Evolutionary conservation across 2,797 vertebrate genomes (phyloP).

Genomic region (Rhodeus uyekii): DNA sequence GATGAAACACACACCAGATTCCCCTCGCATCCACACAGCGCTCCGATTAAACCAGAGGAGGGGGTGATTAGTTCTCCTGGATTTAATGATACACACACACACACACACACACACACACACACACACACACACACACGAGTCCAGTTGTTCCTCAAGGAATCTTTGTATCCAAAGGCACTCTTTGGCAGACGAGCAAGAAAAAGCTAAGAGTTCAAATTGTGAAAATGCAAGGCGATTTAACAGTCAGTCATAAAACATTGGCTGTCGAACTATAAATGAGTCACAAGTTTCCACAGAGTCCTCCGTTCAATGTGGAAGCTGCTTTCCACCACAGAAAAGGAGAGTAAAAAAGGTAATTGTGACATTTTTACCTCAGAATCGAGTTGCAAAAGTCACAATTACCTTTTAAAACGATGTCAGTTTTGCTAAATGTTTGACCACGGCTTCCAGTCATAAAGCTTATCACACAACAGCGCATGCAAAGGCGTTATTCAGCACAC

Average conservation of each 20-base stretch:
- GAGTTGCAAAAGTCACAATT: too few relatives aligned
- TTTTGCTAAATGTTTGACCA: slow-evolving; percentile 30
- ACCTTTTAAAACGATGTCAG: too few relatives aligned
- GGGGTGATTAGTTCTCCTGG: slow-evolving; percentile 16
- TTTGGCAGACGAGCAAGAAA: slow-evolving; percentile 38
- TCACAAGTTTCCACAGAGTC: slow-evolving; percentile 31
- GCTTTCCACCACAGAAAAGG: too few relatives aligned
- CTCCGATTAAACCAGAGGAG: not conserved
- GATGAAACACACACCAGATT: slow-evolving; percentile 16
- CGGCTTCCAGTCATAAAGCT: slow-evolving; percentile 7
- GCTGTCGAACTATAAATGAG: not conserved
- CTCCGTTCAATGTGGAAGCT: slow-evolving; percentile 9
- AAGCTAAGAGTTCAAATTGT: not conserved
- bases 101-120: too few relatives aligned
- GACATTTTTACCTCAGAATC: too few relatives aligned
- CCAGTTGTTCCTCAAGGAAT: slow-evolving; percentile 25
- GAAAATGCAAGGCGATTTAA: slow-evolving; percentile 27
- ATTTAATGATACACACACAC: too few relatives aligned
- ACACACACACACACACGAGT: not conserved
- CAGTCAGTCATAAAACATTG: not conserved
- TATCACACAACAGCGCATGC: not conserved
- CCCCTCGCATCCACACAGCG: not conserved
- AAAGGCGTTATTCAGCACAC: not conserved
- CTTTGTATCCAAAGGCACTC: slow-evolving; percentile 49
- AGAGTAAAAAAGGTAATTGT: too few relatives aligned